A percentile compares a stretch with the other conserved stretches of the same genome.
These are phyloP conservation scores for Drosophila paranaensis DNA, from an alignment of 2,888 invertebrate genomes.

Conservation along the genomic window DNA sequence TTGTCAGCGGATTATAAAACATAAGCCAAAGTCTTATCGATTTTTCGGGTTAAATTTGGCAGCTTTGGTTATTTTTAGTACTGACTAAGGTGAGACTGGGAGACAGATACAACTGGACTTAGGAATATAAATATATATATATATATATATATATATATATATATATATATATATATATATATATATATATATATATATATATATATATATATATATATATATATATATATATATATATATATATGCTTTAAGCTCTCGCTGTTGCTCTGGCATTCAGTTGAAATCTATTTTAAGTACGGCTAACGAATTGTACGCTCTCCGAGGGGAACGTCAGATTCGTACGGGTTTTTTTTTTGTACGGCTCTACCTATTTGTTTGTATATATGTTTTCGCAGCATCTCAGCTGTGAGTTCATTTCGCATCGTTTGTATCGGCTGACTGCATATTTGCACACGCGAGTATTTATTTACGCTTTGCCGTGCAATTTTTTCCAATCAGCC, in stretches of 20 bases:
- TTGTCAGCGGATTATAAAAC: neutral
- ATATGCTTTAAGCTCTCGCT: neutral
- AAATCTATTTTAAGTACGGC: neutral
- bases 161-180: neutral
- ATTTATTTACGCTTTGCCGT: slow-evolving; percentile 26
- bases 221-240: neutral
- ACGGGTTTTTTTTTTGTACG: neutral
- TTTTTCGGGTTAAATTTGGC: neutral
- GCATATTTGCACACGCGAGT: slow-evolving; percentile 18
- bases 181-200: neutral
- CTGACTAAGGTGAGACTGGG: too few species aligned
- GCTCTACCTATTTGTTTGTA: slow-evolving; percentile 2
- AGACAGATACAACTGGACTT: too few species aligned
- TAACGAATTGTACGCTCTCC: neutral
- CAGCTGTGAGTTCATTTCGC: slow-evolving; percentile 6
- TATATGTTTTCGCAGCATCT: slow-evolving; percentile 8
- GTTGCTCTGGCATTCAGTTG: neutral
- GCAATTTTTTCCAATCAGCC: slow-evolving; percentile 19
- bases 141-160: neutral
- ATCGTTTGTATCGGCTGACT: neutral
- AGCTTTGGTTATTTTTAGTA: too few species aligned
- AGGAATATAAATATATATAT: neutral
- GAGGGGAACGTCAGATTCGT: neutral
- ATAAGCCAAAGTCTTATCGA: neutral
- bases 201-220: neutral